phyloP scores from a whole-genome alignment of 1,140 invertebrate species.

The Sesamia nonagrioides region DNA sequence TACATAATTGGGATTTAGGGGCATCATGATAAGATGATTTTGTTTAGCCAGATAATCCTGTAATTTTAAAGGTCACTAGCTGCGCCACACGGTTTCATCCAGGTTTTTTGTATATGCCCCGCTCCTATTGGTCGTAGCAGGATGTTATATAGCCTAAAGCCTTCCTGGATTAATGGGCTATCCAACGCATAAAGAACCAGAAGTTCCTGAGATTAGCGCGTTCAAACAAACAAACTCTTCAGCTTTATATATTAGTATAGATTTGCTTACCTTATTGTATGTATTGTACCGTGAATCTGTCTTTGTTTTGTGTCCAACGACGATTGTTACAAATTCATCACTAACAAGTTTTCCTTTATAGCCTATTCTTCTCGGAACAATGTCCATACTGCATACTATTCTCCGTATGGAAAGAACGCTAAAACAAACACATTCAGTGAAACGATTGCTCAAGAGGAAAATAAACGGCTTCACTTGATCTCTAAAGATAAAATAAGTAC shows the following conservation, averaged over 20 bases:
- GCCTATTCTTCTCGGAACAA: slow-evolving; percentile 17
- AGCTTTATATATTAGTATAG: not conserved
- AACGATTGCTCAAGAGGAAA: slow-evolving; percentile 32
- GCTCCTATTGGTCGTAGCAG: too few relatives aligned
- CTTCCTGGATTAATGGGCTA: too few relatives aligned
- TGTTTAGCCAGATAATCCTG: too few relatives aligned
- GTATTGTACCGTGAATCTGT: not conserved
- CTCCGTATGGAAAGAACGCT: slow-evolving; percentile 7
- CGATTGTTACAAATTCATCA: not conserved
- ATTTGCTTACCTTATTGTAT: not conserved
- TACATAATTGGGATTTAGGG: too few relatives aligned
- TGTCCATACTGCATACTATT: not conserved
- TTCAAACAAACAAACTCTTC: too few relatives aligned
- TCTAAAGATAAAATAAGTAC: slow-evolving; percentile 19
- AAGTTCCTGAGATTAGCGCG: too few relatives aligned
- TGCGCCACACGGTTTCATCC: too few relatives aligned
- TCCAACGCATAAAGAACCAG: too few relatives aligned
- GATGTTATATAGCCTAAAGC: too few relatives aligned
- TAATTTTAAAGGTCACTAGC: too few relatives aligned
- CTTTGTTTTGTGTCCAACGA: slow-evolving; percentile 21
- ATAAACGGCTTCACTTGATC: slow-evolving; percentile 7
- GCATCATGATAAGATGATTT: too few relatives aligned
- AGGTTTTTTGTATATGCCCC: too few relatives aligned
- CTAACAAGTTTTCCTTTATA: not conserved
- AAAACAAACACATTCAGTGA: slow-evolving; percentile 40